Evolutionary conservation across 2,797 vertebrate genomes (phyloP).

Genomic region (Anolis apletophallus): DNA sequence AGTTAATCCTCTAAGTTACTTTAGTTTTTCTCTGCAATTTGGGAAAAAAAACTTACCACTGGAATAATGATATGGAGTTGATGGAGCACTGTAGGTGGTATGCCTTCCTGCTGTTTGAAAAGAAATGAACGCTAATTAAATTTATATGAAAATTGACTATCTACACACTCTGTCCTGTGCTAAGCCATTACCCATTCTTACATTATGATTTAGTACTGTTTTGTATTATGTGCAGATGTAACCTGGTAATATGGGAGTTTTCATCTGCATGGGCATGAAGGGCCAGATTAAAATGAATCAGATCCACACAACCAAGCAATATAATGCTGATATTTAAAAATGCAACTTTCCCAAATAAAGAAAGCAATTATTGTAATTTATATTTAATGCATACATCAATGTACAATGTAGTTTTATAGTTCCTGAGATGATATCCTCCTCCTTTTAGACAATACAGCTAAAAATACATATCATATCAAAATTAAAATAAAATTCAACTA

Average conservation of each 20-base stretch:
- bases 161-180: not conserved
- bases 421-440: too few species aligned
- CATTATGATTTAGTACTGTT: not conserved
- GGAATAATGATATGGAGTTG: conserved; percentile 30
- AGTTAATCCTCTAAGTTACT: not conserved
- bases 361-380: not conserved
- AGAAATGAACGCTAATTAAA: conserved; percentile 13
- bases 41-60: conserved; percentile 63
- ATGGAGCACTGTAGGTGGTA: accelerated
- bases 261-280: not conserved
- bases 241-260: not conserved
- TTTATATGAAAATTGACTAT: not conserved
- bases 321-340: not conserved
- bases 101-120: conserved; percentile 10
- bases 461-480: too few species aligned
- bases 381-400: not conserved
- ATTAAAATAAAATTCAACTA: too few species aligned
- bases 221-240: not conserved
- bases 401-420: too few species aligned
- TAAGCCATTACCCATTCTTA: not conserved
- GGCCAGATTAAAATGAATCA: not conserved
- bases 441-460: too few species aligned
- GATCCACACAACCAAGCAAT: not conserved
- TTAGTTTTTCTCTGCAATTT: conserved; percentile 20
- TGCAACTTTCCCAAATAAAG: not conserved